Evolutionary conservation across 2,113 vertebrate genomes (phyloP), one percentile per base, ranked within the genome.

Genomic region (Hypomesus transpacificus): DNA sequence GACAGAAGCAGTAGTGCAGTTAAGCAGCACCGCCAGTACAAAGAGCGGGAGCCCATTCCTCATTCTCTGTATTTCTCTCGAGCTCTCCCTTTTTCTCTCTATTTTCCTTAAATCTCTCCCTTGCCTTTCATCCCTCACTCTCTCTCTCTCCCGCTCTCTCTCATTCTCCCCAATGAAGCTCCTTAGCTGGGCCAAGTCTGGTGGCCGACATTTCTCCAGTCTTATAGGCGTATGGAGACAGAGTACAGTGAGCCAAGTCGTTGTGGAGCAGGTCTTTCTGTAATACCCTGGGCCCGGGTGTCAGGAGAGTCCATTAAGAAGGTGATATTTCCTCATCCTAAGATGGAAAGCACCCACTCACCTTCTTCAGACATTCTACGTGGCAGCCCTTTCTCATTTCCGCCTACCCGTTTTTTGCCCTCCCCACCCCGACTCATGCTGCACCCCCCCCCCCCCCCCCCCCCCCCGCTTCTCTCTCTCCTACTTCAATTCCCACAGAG

Each of bases 401-500:
- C 22, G 20, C 14, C 53, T 14, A 28, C 21, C 54, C 7, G 16
- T 20, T 17, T 56, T 52, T 24, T 34, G 61, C 59, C 77, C 69
- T 66, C 63, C 63, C 64, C 68, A 53, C 24, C 2, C 24, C 24
- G 24, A 26, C 24, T 26, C 24, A 26, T 2, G 24, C 24, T 26
- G 24, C 24, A 2, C 13, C 21, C 9, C 53, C 26, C 56, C 21
- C 3, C 13, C 21, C 9, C 53, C 26, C 56, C 21, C 68, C 50
- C 63, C n/a, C 16, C 50, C 71, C 64, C 70, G 57, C 72, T 72
- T 76, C 73, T 31, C 64, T 66, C 73, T 66, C 76, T 59, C 66
- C 70, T 71, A 81, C 71, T 53, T 81, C 68, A 86, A 69, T 69
- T 75, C 62, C 60, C 76, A 75, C 67, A 76, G 75, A 76, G 71